Evolutionary conservation across 2,113 vertebrate species (phyloP).

Genomic region (Pteropus alecto): DNA sequence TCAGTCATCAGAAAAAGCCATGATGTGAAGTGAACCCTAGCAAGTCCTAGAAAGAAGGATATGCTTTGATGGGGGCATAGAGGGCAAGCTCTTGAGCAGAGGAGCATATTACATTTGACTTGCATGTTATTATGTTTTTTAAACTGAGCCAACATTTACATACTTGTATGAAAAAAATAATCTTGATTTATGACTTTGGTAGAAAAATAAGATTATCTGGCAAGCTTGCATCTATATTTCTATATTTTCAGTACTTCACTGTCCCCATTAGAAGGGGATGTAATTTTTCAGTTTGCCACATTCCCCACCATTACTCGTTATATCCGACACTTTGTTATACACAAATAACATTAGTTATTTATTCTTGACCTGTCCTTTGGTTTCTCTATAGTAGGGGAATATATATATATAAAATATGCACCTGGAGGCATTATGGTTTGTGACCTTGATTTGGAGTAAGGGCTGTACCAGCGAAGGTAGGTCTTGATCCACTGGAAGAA

Average conservation of each 20-base stretch:
- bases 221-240: neutral
- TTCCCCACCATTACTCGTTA: neutral
- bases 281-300: neutral
- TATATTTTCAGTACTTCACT: neutral
- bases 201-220: neutral
- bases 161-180: neutral
- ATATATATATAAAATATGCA: neutral
- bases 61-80: neutral
- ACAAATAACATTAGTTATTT: conserved; percentile 12
- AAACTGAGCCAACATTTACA: neutral
- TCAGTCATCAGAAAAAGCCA: neutral
- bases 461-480: neutral
- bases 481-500: neutral
- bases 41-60: neutral
- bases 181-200: neutral
- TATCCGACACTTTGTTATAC: neutral
- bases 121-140: neutral
- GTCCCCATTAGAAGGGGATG: neutral
- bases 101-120: neutral
- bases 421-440: neutral
- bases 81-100: neutral
- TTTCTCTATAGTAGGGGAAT: neutral
- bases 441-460: conserved; percentile 4
- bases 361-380: neutral
- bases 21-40: neutral